These are phyloP conservation scores for Lacerta viridis DNA, from an alignment of 2,797 vertebrate species.

Conservation along the genomic window DNA sequence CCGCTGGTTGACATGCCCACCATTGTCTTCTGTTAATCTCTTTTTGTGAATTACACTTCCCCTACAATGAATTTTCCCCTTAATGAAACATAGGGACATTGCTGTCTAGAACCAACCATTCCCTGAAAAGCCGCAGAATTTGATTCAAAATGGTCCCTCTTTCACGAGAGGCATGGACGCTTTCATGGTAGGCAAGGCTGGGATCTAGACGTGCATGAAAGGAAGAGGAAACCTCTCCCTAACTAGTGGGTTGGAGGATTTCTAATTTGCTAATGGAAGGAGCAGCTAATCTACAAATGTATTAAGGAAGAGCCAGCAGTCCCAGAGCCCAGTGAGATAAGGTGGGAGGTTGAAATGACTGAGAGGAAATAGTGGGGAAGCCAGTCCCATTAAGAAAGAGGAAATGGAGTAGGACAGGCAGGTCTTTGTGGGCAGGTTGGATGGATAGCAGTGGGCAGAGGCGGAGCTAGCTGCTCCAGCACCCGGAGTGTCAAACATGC, in stretches of 20 bases:
- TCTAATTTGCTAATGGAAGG: constrained; percentile 50
- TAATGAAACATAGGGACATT: constrained; percentile 15
- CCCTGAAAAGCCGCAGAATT: constrained; percentile 28
- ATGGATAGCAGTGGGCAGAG: neutral
- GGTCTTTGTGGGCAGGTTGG: neutral
- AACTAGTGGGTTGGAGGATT: constrained; percentile 44
- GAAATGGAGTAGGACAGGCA: neutral
- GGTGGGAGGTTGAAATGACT: constrained; percentile 31
- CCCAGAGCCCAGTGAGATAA: neutral
- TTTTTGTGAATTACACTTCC: neutral
- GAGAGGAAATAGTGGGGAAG: neutral
- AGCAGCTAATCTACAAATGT: constrained; percentile 43
- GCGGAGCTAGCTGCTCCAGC: too few relatives aligned
- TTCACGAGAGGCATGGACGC: constrained; percentile 38
- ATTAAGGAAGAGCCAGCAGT: neutral
- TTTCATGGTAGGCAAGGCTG: constrained; percentile 41
- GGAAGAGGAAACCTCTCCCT: constrained; percentile 33
- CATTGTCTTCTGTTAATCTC: neutral
- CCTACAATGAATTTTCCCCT: neutral
- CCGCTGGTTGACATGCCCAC: neutral
- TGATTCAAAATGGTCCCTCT: constrained; percentile 41
- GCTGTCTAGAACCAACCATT: constrained; percentile 33
- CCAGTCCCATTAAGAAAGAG: neutral
- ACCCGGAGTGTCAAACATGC: too few relatives aligned
- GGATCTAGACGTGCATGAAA: constrained; percentile 19